Conservation (phyloP, 2,888 invertebrate species). For the Caenorhabditis sp. region DNA sequence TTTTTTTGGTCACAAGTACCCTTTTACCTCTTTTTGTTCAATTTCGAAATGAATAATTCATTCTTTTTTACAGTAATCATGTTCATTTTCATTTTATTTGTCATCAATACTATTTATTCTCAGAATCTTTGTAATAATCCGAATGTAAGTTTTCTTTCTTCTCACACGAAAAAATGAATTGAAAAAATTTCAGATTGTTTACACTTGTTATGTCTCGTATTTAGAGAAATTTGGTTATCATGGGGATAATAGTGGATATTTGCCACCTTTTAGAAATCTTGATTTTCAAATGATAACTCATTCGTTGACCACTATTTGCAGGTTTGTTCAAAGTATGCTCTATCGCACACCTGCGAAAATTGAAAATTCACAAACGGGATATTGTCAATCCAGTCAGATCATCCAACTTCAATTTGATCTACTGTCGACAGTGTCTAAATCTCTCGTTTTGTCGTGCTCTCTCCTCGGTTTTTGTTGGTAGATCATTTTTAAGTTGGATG, state of each 20-base stretch:
- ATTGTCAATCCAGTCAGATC: too few species aligned
- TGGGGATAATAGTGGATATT: constrained; percentile 17
- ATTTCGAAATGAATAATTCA: neutral
- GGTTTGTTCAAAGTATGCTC: too few species aligned
- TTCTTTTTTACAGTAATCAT: neutral
- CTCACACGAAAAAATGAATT: too few species aligned
- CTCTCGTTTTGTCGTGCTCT: too few species aligned
- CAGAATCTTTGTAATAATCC: neutral
- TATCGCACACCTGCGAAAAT: too few species aligned
- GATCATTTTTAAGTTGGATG: too few species aligned
- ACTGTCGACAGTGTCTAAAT: too few species aligned
- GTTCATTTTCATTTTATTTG: neutral
- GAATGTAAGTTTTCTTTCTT: neutral
- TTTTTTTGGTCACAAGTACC: neutral
- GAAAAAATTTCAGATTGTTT: constrained; percentile 20
- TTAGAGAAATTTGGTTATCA: constrained; percentile 31
- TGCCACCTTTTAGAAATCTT: constrained; percentile 13
- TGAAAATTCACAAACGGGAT: too few species aligned
- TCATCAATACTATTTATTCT: neutral
- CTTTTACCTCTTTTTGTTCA: neutral
- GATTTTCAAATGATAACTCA: constrained; percentile 28
- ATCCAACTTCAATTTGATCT: too few species aligned
- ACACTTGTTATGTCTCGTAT: constrained; percentile 32
- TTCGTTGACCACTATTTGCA: constrained; percentile 27
- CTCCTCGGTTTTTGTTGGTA: too few species aligned